Base-by-base conservation (phyloP, 2,113 vertebrate species). In the Rallus limicola region DNA sequence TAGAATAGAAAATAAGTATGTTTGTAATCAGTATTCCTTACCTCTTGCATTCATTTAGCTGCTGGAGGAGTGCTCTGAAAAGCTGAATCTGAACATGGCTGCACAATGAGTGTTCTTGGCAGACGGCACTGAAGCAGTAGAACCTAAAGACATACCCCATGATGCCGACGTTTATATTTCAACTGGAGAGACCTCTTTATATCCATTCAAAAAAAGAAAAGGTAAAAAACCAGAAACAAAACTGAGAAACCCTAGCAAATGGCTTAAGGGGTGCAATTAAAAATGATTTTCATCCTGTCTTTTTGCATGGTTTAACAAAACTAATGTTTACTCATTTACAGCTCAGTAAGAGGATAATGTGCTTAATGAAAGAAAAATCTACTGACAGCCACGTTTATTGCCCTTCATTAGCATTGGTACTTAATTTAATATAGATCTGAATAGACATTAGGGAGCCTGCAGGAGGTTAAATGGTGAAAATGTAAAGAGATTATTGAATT, bases 381-480 rank as follows among this genome's bases (percentile, higher is more conserved):
- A 98, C 98, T 98, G 98, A 98, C 98, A 98, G 98, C 98, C 97
- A 98, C 97, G 95, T 98, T 98, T 98, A 98, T 98, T 98, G 98
- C 98, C 98, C 98, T 98, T 98, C 98, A 98, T 98, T 98, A 98
- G 98, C 98, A 98, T 98, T 98, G 97, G 98, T 98, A 98, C 98
- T 98, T 98, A 98, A 98, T 98, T 98, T 98, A 98, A 98, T 98
- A 98, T 98, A 98, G 98, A 98, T 98, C 97, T 98, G 98, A 98
- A 98, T 98, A 98, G 98, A 98, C 98, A 98, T 98, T 98, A 98
- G 98, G 97, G 98, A 98, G 98, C 96, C 98, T 96, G 98, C 98
- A 98, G 98, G 98, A 98, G 98, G 98, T 98, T 98, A 99, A 98
- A 98, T 97, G 98, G 97, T 97, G 98, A 98, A 98, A 98, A 98